Evolutionary conservation across 2,888 invertebrate genomes (phyloP).

Genomic region (Nomada fabriciana): DNA sequence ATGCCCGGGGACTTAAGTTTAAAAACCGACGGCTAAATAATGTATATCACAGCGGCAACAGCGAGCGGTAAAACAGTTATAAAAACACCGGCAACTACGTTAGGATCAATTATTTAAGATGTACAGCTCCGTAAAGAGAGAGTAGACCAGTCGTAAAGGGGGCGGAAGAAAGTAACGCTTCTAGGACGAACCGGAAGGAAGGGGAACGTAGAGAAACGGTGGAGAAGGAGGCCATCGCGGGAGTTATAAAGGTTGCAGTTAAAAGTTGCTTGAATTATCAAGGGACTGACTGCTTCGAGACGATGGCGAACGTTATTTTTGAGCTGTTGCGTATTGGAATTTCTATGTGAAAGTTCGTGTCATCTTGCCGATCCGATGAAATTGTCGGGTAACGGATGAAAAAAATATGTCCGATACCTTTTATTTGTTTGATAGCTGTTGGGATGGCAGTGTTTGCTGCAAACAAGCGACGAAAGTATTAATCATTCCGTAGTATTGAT

Average conservation of each 20-base stretch:
- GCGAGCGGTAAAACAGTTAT: constrained; percentile 83
- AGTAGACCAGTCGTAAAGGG: constrained; percentile 81
- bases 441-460: background rate
- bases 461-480: background rate
- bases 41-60: constrained; percentile 77
- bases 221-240: constrained; percentile 65
- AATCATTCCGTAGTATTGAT: background rate
- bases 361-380: constrained; percentile 20
- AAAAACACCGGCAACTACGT: constrained; percentile 84
- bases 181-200: constrained; percentile 60
- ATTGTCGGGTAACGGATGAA: constrained; percentile 9
- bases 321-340: constrained; percentile 59
- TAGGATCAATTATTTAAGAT: constrained; percentile 83
- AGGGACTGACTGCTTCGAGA: constrained; percentile 72
- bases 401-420: constrained; percentile 5
- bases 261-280: constrained; percentile 81
- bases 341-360: constrained; percentile 33
- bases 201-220: constrained; percentile 3
- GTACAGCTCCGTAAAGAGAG: constrained; percentile 81
- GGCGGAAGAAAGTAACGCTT: constrained; percentile 74
- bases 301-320: constrained; percentile 63
- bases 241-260: constrained; percentile 81
- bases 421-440: background rate
- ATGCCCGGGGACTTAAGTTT: constrained; percentile 72
- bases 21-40: constrained; percentile 81